These are phyloP conservation scores for Chaitophorus viminalis DNA, from an alignment of 2,888 invertebrate species.

Conservation along the genomic window DNA sequence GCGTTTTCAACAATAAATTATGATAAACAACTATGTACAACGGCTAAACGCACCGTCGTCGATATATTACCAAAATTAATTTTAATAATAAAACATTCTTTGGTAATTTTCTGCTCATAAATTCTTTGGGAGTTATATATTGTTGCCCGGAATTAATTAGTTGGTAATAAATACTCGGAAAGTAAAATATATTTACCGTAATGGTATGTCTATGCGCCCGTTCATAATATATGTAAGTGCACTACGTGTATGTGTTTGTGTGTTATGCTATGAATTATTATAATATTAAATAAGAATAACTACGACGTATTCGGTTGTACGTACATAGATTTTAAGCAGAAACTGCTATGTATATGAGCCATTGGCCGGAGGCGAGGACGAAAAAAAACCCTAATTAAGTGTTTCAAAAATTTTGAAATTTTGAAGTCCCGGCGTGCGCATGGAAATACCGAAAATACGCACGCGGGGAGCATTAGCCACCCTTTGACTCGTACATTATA, in stretches of 20 bases:
- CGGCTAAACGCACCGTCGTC: not conserved
- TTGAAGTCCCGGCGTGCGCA: not conserved
- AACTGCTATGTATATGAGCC: too few relatives aligned
- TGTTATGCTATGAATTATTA: too few relatives aligned
- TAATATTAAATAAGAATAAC: not conserved
- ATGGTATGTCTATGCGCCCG: not conserved
- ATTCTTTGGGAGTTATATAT: slow-evolving; percentile 20
- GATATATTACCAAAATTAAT: slow-evolving; percentile 38
- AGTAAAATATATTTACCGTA: slow-evolving; percentile 18
- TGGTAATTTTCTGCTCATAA: slow-evolving; percentile 39
- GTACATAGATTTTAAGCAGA: too few relatives aligned
- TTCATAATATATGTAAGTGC: too few relatives aligned
- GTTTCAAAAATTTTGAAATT: not conserved
- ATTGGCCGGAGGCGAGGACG: not conserved
- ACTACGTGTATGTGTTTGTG: not conserved
- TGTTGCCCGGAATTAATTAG: slow-evolving; percentile 24
- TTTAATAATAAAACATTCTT: slow-evolving; percentile 28
- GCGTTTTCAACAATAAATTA: slow-evolving; percentile 16
- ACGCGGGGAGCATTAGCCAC: not conserved
- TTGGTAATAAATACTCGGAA: slow-evolving; percentile 34
- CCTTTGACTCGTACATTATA: not conserved
- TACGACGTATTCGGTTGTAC: not conserved
- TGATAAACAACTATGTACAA: slow-evolving; percentile 15
- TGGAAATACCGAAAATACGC: not conserved
- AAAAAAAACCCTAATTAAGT: not conserved